phyloP scores from a whole-genome alignment of 2,113 vertebrate genomes.

The Antennarius striatus region DNA sequence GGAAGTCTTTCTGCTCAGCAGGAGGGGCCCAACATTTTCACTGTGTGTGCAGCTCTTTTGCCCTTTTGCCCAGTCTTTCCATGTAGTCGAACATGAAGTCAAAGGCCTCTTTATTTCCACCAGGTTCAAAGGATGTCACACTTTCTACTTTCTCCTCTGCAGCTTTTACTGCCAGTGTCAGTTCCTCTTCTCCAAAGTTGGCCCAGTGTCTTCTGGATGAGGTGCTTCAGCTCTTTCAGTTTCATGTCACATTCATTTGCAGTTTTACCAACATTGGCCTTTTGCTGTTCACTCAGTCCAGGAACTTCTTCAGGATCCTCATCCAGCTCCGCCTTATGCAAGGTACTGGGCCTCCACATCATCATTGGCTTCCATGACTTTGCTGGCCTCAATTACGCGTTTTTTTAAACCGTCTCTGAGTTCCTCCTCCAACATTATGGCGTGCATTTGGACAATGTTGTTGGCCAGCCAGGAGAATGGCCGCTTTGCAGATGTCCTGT shows the following conservation, averaged over 20 bases:
- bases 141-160: no score
- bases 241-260: background rate
- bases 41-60: background rate
- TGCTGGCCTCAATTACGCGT: background rate
- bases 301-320: background rate
- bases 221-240: no score
- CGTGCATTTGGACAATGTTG: background rate
- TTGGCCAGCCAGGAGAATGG: background rate
- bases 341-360: background rate
- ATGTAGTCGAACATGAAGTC: no score
- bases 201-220: background rate
- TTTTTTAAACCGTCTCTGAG: no score
- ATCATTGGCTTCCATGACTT: background rate
- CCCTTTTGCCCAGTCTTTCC: background rate
- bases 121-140: no score
- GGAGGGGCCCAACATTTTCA: background rate
- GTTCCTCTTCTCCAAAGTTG: background rate
- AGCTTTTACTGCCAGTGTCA: background rate
- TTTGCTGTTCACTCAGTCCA: background rate
- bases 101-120: no score
- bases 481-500: background rate
- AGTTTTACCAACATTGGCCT: background rate
- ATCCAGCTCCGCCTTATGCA: background rate
- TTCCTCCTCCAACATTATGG: background rate
- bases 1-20: no score